A percentile compares a stretch with the other conserved stretches of the same genome.
Evolutionary conservation across 2,797 vertebrate species (phyloP).

Genomic region (Sylvia borin): DNA sequence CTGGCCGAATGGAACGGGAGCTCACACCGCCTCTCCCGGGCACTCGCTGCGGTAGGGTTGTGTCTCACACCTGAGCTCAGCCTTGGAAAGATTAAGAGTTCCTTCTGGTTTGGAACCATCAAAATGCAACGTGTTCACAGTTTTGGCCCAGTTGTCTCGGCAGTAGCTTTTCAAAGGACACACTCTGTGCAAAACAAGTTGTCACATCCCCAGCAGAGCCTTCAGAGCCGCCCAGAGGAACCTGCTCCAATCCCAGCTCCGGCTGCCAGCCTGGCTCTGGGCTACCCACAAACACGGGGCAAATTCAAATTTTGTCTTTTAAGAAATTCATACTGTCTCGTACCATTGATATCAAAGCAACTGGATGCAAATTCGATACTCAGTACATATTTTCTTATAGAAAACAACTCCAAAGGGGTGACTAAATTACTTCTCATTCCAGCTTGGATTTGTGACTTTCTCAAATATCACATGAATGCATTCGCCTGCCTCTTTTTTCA

Average conservation of each 20-base stretch:
- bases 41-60: not conserved
- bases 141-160: not conserved
- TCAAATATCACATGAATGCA: not conserved
- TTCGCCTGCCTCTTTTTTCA: not conserved
- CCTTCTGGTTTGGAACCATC: not conserved
- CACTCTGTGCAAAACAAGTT: not conserved
- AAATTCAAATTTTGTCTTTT: not conserved
- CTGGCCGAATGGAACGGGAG: not conserved
- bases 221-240: not conserved
- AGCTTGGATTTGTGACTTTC: not conserved
- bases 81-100: not conserved
- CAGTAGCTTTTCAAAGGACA: not conserved
- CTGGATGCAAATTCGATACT: not conserved
- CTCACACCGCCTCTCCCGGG: not conserved
- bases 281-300: not conserved
- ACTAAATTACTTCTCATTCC: not conserved
- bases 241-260: not conserved
- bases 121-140: not conserved
- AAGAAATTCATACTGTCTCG: not conserved
- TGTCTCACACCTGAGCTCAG: not conserved
- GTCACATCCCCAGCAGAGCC: not conserved
- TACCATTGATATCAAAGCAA: not conserved
- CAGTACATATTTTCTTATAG: not conserved
- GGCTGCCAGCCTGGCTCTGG: not conserved
- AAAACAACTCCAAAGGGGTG: conserved; percentile 29